Percentiles rank a stretch among this genome's conserved stretches.
Conservation (phyloP, 2,797 vertebrate species). For the Hybognathus amarus region DNA sequence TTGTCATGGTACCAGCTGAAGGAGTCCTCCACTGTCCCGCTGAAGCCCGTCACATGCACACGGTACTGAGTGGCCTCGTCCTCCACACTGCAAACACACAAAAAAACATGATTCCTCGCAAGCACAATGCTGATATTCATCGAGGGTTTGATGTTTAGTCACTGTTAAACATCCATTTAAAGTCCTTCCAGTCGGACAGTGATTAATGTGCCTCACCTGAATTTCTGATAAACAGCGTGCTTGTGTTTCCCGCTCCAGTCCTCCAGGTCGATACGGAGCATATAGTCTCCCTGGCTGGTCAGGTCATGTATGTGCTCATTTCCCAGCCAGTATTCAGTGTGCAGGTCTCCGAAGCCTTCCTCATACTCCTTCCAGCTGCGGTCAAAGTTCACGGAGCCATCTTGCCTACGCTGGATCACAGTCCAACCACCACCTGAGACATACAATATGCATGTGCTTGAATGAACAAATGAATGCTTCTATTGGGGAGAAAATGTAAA, state of each 20-base stretch:
- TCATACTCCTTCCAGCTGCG: constrained; percentile 81
- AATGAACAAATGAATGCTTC: neutral
- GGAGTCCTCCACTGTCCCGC: constrained; percentile 85
- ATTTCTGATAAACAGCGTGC: constrained; percentile 84
- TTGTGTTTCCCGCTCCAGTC: constrained; percentile 88
- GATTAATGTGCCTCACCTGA: constrained; percentile 84
- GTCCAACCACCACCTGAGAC: constrained; percentile 81
- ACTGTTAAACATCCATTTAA: neutral
- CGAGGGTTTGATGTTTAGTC: neutral
- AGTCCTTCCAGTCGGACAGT: no score
- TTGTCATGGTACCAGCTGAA: constrained; percentile 93
- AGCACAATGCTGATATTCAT: neutral
- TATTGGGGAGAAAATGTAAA: constrained; percentile 9
- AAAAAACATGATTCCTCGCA: neutral
- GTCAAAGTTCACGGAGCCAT: constrained; percentile 80
- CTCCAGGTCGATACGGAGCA: constrained; percentile 85
- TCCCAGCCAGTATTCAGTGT: constrained; percentile 82
- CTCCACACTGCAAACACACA: constrained; percentile 76
- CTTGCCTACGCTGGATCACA: constrained; percentile 78
- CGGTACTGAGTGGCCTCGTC: constrained; percentile 83
- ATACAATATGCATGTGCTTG: neutral
- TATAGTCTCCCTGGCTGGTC: constrained; percentile 81
- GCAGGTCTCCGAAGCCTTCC: constrained; percentile 81
- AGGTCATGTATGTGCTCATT: constrained; percentile 83
- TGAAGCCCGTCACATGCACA: constrained; percentile 85